Base-by-base conservation (phyloP, 2,888 invertebrate species). In the Melanchra persicariae region DNA sequence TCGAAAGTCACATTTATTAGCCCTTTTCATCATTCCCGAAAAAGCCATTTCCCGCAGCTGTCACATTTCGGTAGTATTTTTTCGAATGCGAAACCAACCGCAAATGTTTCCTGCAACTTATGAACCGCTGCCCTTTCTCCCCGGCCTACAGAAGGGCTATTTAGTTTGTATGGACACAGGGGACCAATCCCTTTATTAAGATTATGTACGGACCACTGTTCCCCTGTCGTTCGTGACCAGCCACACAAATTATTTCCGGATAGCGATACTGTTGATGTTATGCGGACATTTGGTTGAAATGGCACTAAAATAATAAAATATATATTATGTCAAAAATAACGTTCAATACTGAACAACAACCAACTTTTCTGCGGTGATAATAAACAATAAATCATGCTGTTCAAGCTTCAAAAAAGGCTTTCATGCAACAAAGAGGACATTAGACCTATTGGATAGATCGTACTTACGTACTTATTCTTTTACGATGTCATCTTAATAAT, bases 181-280 rank as follows among this genome's bases (percentile, higher is more conserved):
- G 87, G 83, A 77, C 69, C 75, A 72, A 82, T 85, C 79, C 85
- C 79, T 86, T 85, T 82, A 86, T 86, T 86, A 85, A 74, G 77
- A 72, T 85, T 81, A 78, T 78, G 62, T 70, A 76, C 80, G 77
- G 68, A 45, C 74, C 70, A 66, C 70, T 71, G 77, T 79, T 52
- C 76, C 79, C 74, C 57, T 49, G 65, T 55, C 60, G 61, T 68
- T 70, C 73, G 82, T 79, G 80, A 77, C 82, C 62, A 26, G 65
- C 49, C 67, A 60, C 40, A 47, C 67, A 63, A 76, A 77, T 63
- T 68, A 77, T 74, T 77, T 64, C n/a, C 49, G 62, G 72, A 78
- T 54, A 61, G 49, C 22, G 8, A 79, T 72, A 51, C 43, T 62
- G 45, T 62, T 61, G 57, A n/a, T 24, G 43, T 34, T 58, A 40